Evolutionary conservation across 2,888 invertebrate species (phyloP).

Genomic region (Standfussiana lucernea): DNA sequence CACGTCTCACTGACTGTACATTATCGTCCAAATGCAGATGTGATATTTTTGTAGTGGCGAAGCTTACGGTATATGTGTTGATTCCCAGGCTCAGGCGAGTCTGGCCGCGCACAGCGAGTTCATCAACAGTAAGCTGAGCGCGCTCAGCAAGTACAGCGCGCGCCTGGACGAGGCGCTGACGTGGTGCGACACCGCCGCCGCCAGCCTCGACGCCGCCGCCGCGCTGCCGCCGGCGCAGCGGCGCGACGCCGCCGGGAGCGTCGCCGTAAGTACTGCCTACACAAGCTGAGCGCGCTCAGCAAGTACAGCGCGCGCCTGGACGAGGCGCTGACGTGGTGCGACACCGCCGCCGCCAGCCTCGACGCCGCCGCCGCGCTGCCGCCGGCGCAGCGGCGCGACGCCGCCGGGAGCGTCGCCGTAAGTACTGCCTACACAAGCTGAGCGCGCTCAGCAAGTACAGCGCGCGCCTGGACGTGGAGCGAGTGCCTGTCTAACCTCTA

Average conservation of each 20-base stretch:
- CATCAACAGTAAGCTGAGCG: constrained; percentile 90
- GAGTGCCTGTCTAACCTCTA: not conserved
- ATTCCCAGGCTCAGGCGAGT: constrained; percentile 82
- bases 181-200: constrained; percentile 58
- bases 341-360: constrained; percentile 43
- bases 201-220: constrained; percentile 46
- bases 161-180: constrained; percentile 88
- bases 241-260: not conserved
- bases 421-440: constrained; percentile 40
- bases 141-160: constrained; percentile 89
- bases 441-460: not conserved
- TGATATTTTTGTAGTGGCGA: not conserved
- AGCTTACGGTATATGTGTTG: not conserved
- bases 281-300: no score
- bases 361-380: constrained; percentile 35
- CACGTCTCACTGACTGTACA: no score
- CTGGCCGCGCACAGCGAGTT: constrained; percentile 90
- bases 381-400: not conserved
- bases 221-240: constrained; percentile 8
- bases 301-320: constrained; percentile 71
- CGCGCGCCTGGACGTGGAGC: not conserved
- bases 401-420: constrained; percentile 48
- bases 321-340: constrained; percentile 77
- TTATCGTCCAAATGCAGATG: not conserved
- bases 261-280: constrained; percentile 59